These are phyloP conservation scores for Drosophila dunni DNA, from an alignment of 1,140 invertebrate species.

Conservation along the genomic window DNA sequence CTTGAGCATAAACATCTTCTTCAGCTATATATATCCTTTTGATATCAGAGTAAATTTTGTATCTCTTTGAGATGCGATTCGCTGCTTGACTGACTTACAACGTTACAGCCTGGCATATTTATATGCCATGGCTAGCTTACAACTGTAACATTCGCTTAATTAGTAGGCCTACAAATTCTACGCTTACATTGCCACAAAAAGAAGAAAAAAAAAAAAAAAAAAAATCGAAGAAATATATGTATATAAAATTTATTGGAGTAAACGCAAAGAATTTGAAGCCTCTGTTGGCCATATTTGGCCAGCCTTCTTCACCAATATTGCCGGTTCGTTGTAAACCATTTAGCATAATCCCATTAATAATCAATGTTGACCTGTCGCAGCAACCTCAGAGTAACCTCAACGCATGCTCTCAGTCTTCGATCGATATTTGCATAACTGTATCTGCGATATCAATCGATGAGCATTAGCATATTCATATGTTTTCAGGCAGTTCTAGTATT, in stretches of 20 bases:
- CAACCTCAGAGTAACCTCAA: slow-evolving; percentile 38
- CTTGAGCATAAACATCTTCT: slow-evolving; percentile 63
- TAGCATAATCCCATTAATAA: slow-evolving; percentile 78
- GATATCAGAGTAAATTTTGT: slow-evolving; percentile 1
- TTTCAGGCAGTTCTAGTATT: background rate
- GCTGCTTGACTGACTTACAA: slow-evolving; percentile 68
- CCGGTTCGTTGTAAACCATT: slow-evolving; percentile 52
- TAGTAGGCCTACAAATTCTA: slow-evolving; percentile 37
- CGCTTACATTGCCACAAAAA: slow-evolving; percentile 33
- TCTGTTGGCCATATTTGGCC: slow-evolving; percentile 1
- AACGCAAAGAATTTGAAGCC: slow-evolving; percentile 35
- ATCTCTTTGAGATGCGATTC: slow-evolving; percentile 54
- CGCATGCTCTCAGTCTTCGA: background rate
- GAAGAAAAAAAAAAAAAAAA: background rate
- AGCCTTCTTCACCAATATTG: background rate
- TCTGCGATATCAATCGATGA: slow-evolving; percentile 43
- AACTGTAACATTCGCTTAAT: slow-evolving; percentile 37
- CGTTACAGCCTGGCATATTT: slow-evolving; percentile 59
- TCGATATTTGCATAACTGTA: slow-evolving; percentile 52
- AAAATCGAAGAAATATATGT: no score
- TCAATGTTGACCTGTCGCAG: slow-evolving; percentile 43
- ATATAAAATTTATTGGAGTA: background rate
- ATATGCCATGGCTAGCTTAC: slow-evolving; percentile 49
- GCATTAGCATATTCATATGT: slow-evolving; percentile 72
- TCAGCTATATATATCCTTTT: background rate